A percentile compares a stretch with the other conserved stretches of the same genome.
These are phyloP conservation scores for Eudyptes chrysolophus DNA, from an alignment of 2,113 vertebrate genomes.

Conservation along the genomic window DNA sequence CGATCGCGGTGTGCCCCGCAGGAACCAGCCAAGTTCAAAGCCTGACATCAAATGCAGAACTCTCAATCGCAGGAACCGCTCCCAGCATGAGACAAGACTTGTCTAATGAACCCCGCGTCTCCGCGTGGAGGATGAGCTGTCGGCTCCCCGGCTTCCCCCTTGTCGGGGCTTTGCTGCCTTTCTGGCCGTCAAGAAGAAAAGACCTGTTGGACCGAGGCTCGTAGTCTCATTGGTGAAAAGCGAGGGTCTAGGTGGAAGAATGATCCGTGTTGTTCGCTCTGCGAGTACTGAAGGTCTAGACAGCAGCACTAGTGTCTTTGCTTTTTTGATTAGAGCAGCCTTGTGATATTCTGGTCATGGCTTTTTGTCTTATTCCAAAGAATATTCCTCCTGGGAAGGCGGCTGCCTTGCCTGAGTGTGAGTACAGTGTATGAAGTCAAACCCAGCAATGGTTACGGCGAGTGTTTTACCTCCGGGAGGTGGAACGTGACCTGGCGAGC, in stretches of 20 bases:
- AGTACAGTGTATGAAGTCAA: not conserved
- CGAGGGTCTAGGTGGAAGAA: not conserved
- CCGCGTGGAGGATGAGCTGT: rapidly evolving
- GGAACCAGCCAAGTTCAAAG: not conserved
- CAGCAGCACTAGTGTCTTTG: not conserved
- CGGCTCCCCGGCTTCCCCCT: not conserved
- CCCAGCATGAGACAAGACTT: not conserved
- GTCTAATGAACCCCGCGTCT: rapidly evolving
- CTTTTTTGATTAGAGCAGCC: too few species aligned
- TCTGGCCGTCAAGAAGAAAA: not conserved
- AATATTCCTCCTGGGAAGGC: not conserved
- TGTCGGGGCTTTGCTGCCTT: not conserved
- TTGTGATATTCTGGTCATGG: not conserved
- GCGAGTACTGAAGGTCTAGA: rapidly evolving
- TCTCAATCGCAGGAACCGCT: not conserved
- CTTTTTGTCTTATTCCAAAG: not conserved
- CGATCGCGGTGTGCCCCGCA: rapidly evolving
- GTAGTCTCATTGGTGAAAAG: rapidly evolving
- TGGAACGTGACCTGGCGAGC: rapidly evolving
- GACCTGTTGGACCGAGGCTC: rapidly evolving
- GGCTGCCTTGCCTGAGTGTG: too few species aligned
- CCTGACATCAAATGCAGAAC: not conserved
- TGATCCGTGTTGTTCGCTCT: rapidly evolving
- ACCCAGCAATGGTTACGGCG: rapidly evolving
- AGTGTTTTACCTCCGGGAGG: not conserved